Base-by-base conservation (phyloP, 1,140 invertebrate genomes). In the Drosophila neocordata region DNA sequence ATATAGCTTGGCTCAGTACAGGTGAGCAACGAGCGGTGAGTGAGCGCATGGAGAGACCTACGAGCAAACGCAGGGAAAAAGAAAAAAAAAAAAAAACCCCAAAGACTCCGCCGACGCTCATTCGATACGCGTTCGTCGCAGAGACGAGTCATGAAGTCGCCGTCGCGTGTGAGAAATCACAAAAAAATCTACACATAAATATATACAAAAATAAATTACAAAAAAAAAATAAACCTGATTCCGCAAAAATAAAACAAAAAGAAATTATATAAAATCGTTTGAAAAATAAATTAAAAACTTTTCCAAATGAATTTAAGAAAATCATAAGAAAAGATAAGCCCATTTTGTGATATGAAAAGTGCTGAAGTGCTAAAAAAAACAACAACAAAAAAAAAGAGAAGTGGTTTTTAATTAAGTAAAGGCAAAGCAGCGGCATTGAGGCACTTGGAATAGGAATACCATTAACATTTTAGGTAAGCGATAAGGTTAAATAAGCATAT, bases 101-200 rank as follows among this genome's bases (percentile, higher is more conserved):
- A 52, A 20, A 20, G 31, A 31, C 60, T 20, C 9, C 20, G 62
- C 66, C 63, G 64, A 71, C 73, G 63, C 58, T 77, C 81, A 87
- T 88, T 87, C 82, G 82, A 55, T 68, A 67, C 79, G 82, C 75
- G 82, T 80, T 85, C 79, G 83, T 72, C 70, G 82, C 77, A 88
- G 71, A 79, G 71, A 66, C 83, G 72, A 75, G 72, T 68, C 72
- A 73, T 75, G 51, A 31, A 82, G 76, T 69, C 83, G 82, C 65
- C 20, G 35, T 58, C 78, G 68, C 55, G 82, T 73, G 70, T 72
- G 56, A 72, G 41, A 38, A 64, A 31, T 56, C 9, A 63, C 62
- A 51, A 41, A 59, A 34, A 65, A 62, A 75, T 53, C n/a, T 35
- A 68, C 44, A 31, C 38, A 64, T 6, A 57, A 34, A 41, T n/a